phyloP scores from a whole-genome alignment of 92 coral and sea anemone species.

The Montipora capitata region DNA sequence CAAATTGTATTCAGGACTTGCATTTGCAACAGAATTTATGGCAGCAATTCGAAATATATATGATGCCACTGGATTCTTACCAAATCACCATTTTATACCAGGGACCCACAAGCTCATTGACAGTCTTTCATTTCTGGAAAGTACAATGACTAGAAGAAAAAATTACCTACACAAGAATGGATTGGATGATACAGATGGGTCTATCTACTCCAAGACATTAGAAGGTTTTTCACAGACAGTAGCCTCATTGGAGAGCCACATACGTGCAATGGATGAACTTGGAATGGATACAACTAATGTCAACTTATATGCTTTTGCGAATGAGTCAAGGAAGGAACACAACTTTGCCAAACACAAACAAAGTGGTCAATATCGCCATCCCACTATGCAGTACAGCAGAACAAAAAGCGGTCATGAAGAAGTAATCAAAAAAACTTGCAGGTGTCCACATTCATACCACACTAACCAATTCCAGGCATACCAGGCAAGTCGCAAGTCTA shows the following conservation, averaged over 20 bases:
- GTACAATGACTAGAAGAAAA: slow-evolving; percentile 5
- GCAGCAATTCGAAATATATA: too few relatives aligned
- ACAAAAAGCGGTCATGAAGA: slow-evolving; percentile 66
- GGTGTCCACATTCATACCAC: slow-evolving; percentile 3
- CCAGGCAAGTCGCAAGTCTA: too few relatives aligned
- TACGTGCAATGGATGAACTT: too few relatives aligned
- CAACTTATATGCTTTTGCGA: slow-evolving; percentile 71
- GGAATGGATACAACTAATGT: too few relatives aligned
- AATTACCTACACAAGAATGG: too few relatives aligned
- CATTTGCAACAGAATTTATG: background rate
- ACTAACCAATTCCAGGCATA: too few relatives aligned
- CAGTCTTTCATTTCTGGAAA: slow-evolving; percentile 5
- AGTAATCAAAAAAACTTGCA: slow-evolving; percentile 70
- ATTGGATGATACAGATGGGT: too few relatives aligned
- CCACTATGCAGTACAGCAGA: slow-evolving; percentile 62
- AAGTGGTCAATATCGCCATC: slow-evolving; percentile 41
- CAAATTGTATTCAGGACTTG: slow-evolving; percentile 60
- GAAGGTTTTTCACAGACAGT: too few relatives aligned
- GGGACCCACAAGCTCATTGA: slow-evolving; percentile 50
- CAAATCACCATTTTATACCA: slow-evolving; percentile 46
- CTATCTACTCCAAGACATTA: background rate
- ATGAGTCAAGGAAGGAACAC: background rate
- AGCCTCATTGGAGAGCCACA: too few relatives aligned
- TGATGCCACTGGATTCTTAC: slow-evolving; percentile 63
- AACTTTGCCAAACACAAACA: too few relatives aligned